Base-by-base conservation (phyloP, 2,888 invertebrate species). In the Metallyticus violacea region DNA sequence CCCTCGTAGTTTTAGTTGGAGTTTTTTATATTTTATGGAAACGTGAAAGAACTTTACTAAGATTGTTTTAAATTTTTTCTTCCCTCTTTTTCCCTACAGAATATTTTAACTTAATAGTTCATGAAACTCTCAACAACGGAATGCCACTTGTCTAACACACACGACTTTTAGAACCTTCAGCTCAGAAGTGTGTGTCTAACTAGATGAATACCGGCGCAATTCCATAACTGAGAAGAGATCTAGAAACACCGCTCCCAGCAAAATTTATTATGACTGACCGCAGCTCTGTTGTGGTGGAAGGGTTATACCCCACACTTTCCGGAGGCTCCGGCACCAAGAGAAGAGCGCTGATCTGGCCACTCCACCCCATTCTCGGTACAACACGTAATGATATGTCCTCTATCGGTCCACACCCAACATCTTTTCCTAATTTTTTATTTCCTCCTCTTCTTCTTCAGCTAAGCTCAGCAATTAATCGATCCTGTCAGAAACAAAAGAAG, bases 361-460 rank as follows among this genome's bases (percentile, higher is more conserved):
- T 62, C 40, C 40, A 62, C 40, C 29, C 40, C 40, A 9, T 62
- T 62, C 40, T 62, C 40, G 15, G 22, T 6, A 7, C 27, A 79
- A 83, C 62, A 77, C 29, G 77, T 83, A 83, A 83, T 83, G 77
- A 83, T 83, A 83, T 27, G 29, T 83, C 83, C 77, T 27, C 76
- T 6, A 83, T 77, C 28, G 83, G 83, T 83, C 77, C 83, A 83
- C 83, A 83, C 83, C 83, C 83, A n/a, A 62, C 40, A 62, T 62
- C 40, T 62, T 62, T 62, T 22, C 40, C 40, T 62, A 62, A 62
- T 62, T 62, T 62, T 62, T 62, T 62, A 62, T 62, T 62, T 62
- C 40, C 40, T 62, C 40, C 40, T 62, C 40, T 9, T 40, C 40
- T 40, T 40, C 40, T 62, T 62, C 40, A 15, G 7, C 27, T 83